Base-by-base conservation (phyloP, 2,113 vertebrate genomes). In the Gambusia affinis region DNA sequence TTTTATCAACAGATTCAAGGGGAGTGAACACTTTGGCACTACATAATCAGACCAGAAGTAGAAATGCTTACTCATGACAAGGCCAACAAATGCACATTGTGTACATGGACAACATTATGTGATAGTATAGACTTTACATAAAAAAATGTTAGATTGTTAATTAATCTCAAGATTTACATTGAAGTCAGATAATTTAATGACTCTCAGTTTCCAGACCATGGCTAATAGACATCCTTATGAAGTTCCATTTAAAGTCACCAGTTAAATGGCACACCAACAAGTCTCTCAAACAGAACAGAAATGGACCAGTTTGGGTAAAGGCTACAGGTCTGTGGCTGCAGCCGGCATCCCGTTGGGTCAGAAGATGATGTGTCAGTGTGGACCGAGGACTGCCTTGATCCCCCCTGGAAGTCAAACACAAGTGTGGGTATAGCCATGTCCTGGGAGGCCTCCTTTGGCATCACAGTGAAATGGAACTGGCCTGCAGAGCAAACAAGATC, bases 381-480 rank as follows among this genome's bases (percentile, higher is more conserved):
- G 73, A 76, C 75, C 31, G 78, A 87, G 67, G 78, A 89, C 88
- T 88, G 89, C 86, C 88, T 88, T 84, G 81, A 87, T 85, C 82
- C 69, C 79, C 44, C 27, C 70, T 71, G 79, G 82, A 93, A 90
- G 89, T 92, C 85, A 93, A 92, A 93, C 78, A 93, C 37, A 82
- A 82, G 78, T 72, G 85, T 81, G 87, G 87, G 83, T 73, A 66
- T 75, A 82, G 85, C 44, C 11, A 67, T 82, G 89, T 89, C 90
- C 89, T 87, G 85, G 81, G 91, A 90, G 90, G 88, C 89, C 83
- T 85, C 71, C 78, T 85, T 69, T 75, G 87, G 84, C 86, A 80
- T 92, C 87, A 85, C 72, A 70, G 78, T 92, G 93, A 94, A 91
- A 94, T 92, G 85, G 87, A 93, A 93, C 87, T 28, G 76, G 79